Evolutionary conservation across 2,888 invertebrate genomes (phyloP).

Genomic region (Torymus auratus): DNA sequence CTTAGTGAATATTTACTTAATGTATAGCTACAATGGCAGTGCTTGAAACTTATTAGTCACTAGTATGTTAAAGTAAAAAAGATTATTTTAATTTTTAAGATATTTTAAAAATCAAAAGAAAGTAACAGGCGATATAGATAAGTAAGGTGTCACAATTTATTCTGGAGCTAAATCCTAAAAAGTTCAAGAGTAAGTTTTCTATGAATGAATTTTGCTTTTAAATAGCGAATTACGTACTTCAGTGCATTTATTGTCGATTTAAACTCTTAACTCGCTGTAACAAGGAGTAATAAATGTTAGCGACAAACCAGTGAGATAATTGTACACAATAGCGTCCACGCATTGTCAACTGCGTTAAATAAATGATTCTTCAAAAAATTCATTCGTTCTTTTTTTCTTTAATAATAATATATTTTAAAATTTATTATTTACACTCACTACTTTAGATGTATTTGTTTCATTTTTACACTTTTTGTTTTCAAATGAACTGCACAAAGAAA

Average conservation of each 20-base stretch:
- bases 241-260: conserved; percentile 42
- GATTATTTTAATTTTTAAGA: conserved; percentile 51
- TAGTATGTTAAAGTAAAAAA: conserved; percentile 23
- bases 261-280: conserved; percentile 48
- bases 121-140: conserved; percentile 27
- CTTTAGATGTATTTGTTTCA: background rate
- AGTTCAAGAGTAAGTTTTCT: conserved; percentile 47
- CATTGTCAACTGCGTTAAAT: conserved; percentile 50
- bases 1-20: conserved; percentile 19
- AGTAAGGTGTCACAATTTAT: conserved; percentile 29
- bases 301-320: conserved; percentile 46
- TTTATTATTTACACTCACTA: conserved; percentile 44
- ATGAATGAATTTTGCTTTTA: conserved; percentile 39
- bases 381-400: conserved; percentile 16
- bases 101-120: conserved; percentile 55
- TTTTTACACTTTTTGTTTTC: background rate
- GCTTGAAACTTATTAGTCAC: conserved; percentile 29
- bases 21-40: conserved; percentile 24
- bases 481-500: conserved; percentile 6
- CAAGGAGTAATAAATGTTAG: conserved; percentile 54
- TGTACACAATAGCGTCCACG: conserved; percentile 41
- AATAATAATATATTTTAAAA: conserved; percentile 46
- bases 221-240: conserved; percentile 28
- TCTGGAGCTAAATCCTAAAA: conserved; percentile 12
- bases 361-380: conserved; percentile 51